Conservation (phyloP, 1,140 invertebrate genomes). For the Metopolophium dirhodum region DNA sequence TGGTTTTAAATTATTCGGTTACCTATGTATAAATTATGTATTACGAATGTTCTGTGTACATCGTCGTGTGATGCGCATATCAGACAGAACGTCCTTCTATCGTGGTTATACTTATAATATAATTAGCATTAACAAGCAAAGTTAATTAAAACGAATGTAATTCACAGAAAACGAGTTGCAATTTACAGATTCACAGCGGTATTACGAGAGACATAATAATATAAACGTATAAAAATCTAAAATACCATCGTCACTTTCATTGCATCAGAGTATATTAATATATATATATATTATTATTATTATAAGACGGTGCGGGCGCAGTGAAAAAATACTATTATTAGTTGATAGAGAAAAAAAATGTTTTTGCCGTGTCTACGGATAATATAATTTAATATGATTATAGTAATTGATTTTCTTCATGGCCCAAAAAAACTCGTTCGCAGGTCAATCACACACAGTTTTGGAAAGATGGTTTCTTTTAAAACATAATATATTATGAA, state of each 20-base stretch:
- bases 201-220: neutral
- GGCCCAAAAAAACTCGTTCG: neutral
- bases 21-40: neutral
- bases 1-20: neutral
- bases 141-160: neutral
- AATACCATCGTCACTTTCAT: neutral
- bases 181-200: neutral
- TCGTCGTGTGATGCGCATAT: neutral
- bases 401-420: constrained; percentile 7
- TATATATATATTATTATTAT: too few relatives aligned
- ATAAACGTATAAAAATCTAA: neutral
- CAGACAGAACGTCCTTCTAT: neutral
- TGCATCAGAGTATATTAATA: neutral
- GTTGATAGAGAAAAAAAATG: neutral
- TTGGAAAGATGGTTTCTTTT: neutral
- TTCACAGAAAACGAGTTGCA: neutral
- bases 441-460: neutral
- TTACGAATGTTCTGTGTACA: neutral
- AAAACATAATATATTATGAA: neutral
- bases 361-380: neutral
- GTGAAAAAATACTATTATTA: neutral
- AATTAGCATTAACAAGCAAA: neutral
- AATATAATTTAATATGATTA: neutral
- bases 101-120: neutral
- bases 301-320: neutral